Evolutionary conservation across 2,888 invertebrate genomes (phyloP).

Genomic region (Phyllotreta cruciferae): DNA sequence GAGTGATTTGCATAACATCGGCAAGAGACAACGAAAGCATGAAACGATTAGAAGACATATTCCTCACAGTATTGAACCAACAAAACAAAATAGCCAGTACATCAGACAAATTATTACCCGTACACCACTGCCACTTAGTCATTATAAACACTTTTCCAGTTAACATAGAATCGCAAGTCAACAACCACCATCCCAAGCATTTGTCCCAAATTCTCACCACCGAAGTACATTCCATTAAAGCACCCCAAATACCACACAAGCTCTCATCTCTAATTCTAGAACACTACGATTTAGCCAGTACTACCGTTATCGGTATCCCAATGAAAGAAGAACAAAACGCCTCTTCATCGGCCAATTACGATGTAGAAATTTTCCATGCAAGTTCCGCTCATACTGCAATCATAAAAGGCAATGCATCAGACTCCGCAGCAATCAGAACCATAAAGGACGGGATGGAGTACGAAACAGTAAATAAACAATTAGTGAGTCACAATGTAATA

Average conservation of each 20-base stretch:
- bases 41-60: constrained; percentile 85
- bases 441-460: constrained; percentile 78
- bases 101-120: constrained; percentile 72
- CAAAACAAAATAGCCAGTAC: constrained; percentile 76
- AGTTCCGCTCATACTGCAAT: constrained; percentile 84
- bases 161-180: constrained; percentile 79
- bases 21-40: constrained; percentile 88
- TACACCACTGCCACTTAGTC: constrained; percentile 89
- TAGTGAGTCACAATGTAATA: constrained; percentile 7
- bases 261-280: constrained; percentile 78
- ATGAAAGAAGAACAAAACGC: constrained; percentile 99
- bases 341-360: constrained; percentile 97
- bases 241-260: constrained; percentile 76
- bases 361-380: constrained; percentile 95
- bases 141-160: constrained; percentile 89
- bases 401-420: constrained; percentile 69
- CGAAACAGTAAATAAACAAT: constrained; percentile 66
- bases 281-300: constrained; percentile 92
- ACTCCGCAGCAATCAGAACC: constrained; percentile 69
- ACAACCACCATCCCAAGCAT: constrained; percentile 74
- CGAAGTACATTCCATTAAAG: constrained; percentile 82
- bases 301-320: constrained; percentile 93
- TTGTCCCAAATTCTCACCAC: constrained; percentile 76
- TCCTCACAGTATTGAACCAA: constrained; percentile 79
- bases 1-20: constrained; percentile 91